Conservation (phyloP, 2,888 invertebrate species). For the Rutpela maculata region DNA sequence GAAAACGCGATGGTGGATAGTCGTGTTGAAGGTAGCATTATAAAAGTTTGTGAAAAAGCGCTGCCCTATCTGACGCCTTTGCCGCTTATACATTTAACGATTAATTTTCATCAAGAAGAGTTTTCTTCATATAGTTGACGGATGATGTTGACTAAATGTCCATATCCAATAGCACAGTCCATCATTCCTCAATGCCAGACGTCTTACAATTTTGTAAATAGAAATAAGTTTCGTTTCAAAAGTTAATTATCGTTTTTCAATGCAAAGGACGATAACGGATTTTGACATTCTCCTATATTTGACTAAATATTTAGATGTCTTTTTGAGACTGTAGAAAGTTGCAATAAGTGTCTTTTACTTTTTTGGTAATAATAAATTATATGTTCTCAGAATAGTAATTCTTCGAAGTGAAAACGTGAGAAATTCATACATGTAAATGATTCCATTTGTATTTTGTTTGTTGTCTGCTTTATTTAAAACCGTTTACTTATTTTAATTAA, state of each 20-base stretch:
- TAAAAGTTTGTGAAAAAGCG: too few relatives aligned
- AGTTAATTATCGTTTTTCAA: background rate
- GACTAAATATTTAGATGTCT: background rate
- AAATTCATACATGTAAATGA: conserved; percentile 13
- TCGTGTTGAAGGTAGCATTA: too few relatives aligned
- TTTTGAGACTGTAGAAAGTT: conserved; percentile 20
- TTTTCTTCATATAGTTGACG: too few relatives aligned
- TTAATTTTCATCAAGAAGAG: too few relatives aligned
- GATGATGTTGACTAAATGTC: too few relatives aligned
- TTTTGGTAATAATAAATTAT: conserved; percentile 25
- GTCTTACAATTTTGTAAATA: too few relatives aligned
- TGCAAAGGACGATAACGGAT: background rate
- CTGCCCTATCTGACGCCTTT: too few relatives aligned
- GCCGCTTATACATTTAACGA: too few relatives aligned
- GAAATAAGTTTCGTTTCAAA: too few relatives aligned
- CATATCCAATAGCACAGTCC: too few relatives aligned
- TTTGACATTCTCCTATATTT: background rate
- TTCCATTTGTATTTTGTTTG: background rate
- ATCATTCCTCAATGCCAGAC: too few relatives aligned
- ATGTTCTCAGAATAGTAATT: conserved; percentile 2
- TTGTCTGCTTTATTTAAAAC: conserved; percentile 1
- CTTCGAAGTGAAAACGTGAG: conserved; percentile 17
- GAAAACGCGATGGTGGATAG: too few relatives aligned
- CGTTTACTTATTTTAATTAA: background rate
- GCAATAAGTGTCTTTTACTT: conserved; percentile 5